Conservation (phyloP, 2,888 invertebrate species). For the Tridacna crocea region DNA sequence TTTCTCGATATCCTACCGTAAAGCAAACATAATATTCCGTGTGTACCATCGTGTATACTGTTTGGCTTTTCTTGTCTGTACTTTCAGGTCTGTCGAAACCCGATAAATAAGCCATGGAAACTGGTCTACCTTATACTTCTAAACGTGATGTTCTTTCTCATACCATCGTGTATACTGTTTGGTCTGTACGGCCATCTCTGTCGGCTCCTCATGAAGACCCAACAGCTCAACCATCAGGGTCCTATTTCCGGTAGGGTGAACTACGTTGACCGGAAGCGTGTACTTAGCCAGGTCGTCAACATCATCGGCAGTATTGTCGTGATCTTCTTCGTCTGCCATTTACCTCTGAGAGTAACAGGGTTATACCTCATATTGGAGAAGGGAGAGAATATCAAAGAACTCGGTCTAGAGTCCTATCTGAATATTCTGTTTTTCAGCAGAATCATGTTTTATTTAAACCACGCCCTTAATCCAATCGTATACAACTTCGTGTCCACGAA, state of each 20-base stretch:
- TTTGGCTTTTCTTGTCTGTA: neutral
- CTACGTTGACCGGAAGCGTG: conserved; percentile 23
- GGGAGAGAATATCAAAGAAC: conserved; percentile 31
- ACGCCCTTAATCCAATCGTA: conserved; percentile 70
- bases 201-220: conserved; percentile 20
- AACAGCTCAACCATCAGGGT: conserved; percentile 9
- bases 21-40: too few relatives aligned
- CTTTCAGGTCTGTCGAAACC: conserved; percentile 54
- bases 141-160: conserved; percentile 32
- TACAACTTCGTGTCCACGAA: conserved; percentile 68
- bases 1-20: too few relatives aligned
- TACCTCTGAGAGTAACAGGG: conserved; percentile 64
- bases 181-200: conserved; percentile 40
- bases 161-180: conserved; percentile 38
- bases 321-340: conserved; percentile 67
- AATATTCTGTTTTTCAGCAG: conserved; percentile 63
- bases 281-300: conserved; percentile 60
- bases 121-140: conserved; percentile 30
- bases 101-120: conserved; percentile 37
- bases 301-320: conserved; percentile 64
- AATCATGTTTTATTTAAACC: conserved; percentile 79
- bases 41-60: too few relatives aligned
- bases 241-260: neutral
- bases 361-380: conserved; percentile 67
- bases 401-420: conserved; percentile 66